Evolutionary conservation across 2,797 vertebrate species (phyloP).

Genomic region (Phataginus tetradactyla): DNA sequence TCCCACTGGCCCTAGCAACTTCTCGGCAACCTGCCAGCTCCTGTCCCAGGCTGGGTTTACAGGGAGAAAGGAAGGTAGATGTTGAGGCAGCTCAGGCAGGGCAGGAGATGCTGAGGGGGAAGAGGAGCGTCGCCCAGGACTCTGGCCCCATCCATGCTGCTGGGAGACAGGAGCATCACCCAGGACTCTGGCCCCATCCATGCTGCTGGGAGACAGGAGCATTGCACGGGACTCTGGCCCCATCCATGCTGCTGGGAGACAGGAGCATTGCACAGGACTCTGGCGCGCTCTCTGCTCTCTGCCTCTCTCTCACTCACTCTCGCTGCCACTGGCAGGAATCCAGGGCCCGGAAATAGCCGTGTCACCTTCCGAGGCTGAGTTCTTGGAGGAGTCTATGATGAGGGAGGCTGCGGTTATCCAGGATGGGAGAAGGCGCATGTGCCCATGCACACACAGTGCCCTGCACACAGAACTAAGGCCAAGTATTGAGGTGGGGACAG

Average conservation of each 20-base stretch:
- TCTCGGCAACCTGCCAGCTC: background rate
- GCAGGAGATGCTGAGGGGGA: background rate
- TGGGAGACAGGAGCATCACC: background rate
- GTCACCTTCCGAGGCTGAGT: slow-evolving; percentile 12
- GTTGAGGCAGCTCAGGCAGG: background rate
- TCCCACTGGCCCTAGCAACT: background rate
- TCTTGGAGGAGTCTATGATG: background rate
- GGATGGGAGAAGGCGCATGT: fast-evolving
- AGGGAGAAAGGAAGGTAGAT: background rate
- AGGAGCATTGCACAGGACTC: background rate
- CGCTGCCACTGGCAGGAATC: background rate
- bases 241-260: background rate
- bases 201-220: background rate
- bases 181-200: background rate
- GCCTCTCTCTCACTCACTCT: no score
- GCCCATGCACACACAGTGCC: background rate
- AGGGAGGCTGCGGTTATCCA: background rate
- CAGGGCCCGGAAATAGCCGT: slow-evolving; percentile 25
- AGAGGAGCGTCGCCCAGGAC: no score
- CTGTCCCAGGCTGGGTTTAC: background rate
- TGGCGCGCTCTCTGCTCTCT: no score
- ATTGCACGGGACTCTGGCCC: no score
- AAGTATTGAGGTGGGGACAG: background rate
- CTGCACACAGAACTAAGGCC: background rate
- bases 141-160: background rate